phyloP scores from a whole-genome alignment of 2,888 invertebrate genomes.

The Phymatocera aterrima region DNA sequence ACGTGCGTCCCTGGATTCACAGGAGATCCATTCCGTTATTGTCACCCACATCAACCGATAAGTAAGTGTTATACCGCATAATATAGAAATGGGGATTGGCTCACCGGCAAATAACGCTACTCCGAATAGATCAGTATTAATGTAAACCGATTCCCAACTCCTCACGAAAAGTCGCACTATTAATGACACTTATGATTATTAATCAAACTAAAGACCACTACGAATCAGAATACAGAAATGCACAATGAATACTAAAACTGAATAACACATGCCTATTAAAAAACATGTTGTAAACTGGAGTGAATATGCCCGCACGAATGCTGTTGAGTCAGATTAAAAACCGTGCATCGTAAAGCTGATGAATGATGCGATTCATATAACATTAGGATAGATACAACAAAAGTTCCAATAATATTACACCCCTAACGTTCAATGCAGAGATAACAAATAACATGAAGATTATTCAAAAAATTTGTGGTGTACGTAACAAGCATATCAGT shows the following conservation, averaged over 20 bases:
- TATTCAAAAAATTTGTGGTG: neutral
- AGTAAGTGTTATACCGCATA: slow-evolving; percentile 16
- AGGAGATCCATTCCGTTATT: slow-evolving; percentile 80
- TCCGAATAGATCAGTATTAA: neutral
- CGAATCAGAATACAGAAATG: neutral
- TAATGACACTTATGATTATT: neutral
- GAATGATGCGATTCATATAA: neutral
- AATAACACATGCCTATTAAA: neutral
- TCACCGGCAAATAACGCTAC: neutral
- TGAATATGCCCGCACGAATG: neutral
- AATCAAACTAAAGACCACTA: slow-evolving; percentile 1
- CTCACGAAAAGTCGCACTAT: neutral
- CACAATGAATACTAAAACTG: slow-evolving; percentile 1
- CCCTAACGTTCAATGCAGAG: neutral
- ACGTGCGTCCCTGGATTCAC: slow-evolving; percentile 78
- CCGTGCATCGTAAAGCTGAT: neutral
- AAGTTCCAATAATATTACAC: neutral
- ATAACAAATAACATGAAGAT: neutral
- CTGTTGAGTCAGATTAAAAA: neutral
- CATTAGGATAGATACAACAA: neutral
- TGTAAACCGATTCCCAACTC: neutral
- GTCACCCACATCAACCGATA: slow-evolving; percentile 67
- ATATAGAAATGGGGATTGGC: neutral
- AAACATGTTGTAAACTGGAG: neutral
- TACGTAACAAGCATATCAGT: neutral